Base-by-base conservation (phyloP, 2,888 invertebrate species). In the Camptogramma bilineatum region DNA sequence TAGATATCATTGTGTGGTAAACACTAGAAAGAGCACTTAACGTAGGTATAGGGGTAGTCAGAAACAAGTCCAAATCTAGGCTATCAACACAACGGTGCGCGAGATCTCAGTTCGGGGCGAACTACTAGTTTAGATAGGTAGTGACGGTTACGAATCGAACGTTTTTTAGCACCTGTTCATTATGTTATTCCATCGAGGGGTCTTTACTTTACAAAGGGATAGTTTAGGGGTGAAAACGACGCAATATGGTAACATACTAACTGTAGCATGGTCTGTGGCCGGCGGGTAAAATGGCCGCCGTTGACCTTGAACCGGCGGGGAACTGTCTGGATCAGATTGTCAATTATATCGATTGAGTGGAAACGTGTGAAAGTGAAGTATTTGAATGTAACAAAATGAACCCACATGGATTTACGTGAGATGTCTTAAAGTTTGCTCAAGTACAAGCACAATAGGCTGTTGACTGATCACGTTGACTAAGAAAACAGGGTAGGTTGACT, bases 241-340 rank as follows among this genome's bases (percentile, higher is more conserved):
- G 72, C 68, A 73, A 74, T 77, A 77, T 74, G 73, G 66, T 62
- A 4, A 34, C 18, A 54, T 17, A 56, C 9, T 42, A 17, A 31
- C 50, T 42, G 28, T 21, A 21, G n/a, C 24, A 24, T 19, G 28
- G 39, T 42, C 61, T 57, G 48, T 46, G 56, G 31, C 48, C 24
- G 64, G 60, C 64, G 67, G 69, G 62, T 74, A 83, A 84, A 82
- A 85, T 82, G 84, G 83, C 83, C 75, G 78, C 56, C 73, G 71
- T 60, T 75, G 78, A 84, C 86, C 86, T 87, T 87, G 85, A 82
- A 84, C 79, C 67, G 71, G 62, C 9, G 75, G 74, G 75, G 70
- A 65, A 58, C 67, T 68, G 86, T 85, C 85, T 86, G 81, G 81
- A 78, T 79, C 79, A 73, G 78, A 77, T 80, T 80, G 75, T 72